Conservation (phyloP, 1,140 invertebrate genomes). For the Ceratoteleas bidentatus region DNA sequence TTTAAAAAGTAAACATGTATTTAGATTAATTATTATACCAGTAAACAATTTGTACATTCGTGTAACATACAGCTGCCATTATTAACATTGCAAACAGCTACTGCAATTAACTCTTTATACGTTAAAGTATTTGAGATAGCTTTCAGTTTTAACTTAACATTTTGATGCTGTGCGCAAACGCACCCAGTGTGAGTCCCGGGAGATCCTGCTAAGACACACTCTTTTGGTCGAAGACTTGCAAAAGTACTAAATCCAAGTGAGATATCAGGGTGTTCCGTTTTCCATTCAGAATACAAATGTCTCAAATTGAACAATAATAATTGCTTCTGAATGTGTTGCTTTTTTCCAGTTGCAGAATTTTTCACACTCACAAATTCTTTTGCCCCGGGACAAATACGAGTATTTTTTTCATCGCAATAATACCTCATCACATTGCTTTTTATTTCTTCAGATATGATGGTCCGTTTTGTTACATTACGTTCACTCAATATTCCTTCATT, state of each 20-base stretch:
- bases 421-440: conserved; percentile 1
- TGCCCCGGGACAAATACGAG: conserved; percentile 9
- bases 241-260: conserved; percentile 20
- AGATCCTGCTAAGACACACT: conserved; percentile 18
- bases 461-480: conserved; percentile 2
- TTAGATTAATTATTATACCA: neutral
- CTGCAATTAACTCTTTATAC: neutral
- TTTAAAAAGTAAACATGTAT: too few species aligned
- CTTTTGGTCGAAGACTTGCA: conserved; percentile 11
- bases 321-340: conserved; percentile 14
- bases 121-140: neutral
- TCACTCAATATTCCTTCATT: conserved; percentile 5
- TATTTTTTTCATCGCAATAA: conserved; percentile 18
- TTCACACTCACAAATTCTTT: conserved; percentile 12
- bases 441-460: neutral
- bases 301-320: conserved; percentile 18
- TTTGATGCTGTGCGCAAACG: conserved; percentile 20
- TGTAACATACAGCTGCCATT: conserved; percentile 5
- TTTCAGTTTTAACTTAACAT: conserved; percentile 23
- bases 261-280: conserved; percentile 17
- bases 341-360: conserved; percentile 8
- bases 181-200: conserved; percentile 28
- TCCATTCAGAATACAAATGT: conserved; percentile 18
- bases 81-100: neutral
- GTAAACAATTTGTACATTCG: neutral